These are phyloP conservation scores for Phocoena phocoena DNA, from an alignment of 2,113 vertebrate genomes.

Conservation along the genomic window DNA sequence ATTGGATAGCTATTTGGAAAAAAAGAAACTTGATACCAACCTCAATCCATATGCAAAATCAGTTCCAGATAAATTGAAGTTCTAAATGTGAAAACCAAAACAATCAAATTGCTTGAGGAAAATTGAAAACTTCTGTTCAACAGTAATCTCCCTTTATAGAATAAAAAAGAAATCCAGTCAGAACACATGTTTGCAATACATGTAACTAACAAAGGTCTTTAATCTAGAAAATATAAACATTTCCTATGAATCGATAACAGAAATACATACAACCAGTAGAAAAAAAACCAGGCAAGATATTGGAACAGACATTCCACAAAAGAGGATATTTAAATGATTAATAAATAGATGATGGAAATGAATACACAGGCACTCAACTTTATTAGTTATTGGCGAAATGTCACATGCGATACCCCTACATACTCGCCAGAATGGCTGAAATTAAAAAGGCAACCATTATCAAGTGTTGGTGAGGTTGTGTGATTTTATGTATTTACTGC, in stretches of 20 bases:
- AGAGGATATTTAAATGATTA: background rate
- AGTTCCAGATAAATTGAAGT: background rate
- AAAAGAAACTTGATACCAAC: background rate
- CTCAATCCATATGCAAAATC: background rate
- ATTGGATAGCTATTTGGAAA: background rate
- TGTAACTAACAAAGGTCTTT: background rate
- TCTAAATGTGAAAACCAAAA: background rate
- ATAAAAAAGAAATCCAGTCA: background rate
- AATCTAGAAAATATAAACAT: background rate
- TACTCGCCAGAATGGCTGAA: background rate
- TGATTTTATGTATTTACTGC: background rate
- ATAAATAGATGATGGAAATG: background rate
- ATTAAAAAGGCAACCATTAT: background rate
- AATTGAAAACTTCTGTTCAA: background rate
- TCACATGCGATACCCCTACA: too few relatives aligned
- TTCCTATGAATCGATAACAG: background rate
- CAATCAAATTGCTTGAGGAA: background rate
- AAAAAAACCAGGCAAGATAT: background rate
- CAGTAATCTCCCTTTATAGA: background rate
- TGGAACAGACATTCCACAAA: background rate
- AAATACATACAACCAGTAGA: background rate
- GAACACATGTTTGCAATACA: background rate
- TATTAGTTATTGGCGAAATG: background rate
- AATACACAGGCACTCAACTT: background rate
- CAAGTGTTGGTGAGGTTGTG: background rate